Evolutionary conservation across 2,113 vertebrate genomes (phyloP), one percentile per base, ranked within the genome.

Genomic region (Centropristis striata): DNA sequence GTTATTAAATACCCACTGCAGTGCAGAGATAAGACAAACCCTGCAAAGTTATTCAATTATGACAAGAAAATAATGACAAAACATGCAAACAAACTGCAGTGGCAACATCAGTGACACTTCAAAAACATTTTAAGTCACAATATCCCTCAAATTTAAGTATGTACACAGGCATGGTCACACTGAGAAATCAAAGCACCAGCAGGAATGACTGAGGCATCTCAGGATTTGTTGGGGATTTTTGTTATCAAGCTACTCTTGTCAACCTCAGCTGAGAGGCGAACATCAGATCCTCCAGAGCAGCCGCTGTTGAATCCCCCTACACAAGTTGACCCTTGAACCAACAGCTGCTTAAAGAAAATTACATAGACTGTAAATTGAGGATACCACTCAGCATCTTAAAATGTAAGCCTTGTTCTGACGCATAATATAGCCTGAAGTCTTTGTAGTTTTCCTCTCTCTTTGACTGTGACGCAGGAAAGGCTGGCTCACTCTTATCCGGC

Each of bases 321-420:
- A 73, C 79, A 69, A 44, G 51, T 7, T 41, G 64, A 71, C 59
- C 53, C 37, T 41, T 75, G 59, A 78, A 64, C 76, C 70, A 60
- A 51, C 65, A 87, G 69, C 66, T 77, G 75, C 57, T 82, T 54
- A 42, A 76, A 65, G 74, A 76, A 67, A 77, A 77, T 77, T 14
- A 66, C 49, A 44, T n/a, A n/a, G 41, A 66, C 46, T 70, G 3
- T 25, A 21, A 81, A 74, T 18, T 61, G 54, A 73, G 64, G 27
- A 49, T 57, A 68, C n/a, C 61, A 78, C 69, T 74, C 16, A n/a
- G 23, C 25, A 66, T 60, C 21, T 57, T 66, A 15, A 69, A 59
- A 75, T 50, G 25, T 54, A 44, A 73, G 47, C 42, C 37, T 59
- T 44, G 44, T 73, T 60, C 70, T 64, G 58, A 67, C 42, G 60